Evolutionary conservation across 2,797 vertebrate genomes (phyloP).

Genomic region (Leucoraja ocellata): DNA sequence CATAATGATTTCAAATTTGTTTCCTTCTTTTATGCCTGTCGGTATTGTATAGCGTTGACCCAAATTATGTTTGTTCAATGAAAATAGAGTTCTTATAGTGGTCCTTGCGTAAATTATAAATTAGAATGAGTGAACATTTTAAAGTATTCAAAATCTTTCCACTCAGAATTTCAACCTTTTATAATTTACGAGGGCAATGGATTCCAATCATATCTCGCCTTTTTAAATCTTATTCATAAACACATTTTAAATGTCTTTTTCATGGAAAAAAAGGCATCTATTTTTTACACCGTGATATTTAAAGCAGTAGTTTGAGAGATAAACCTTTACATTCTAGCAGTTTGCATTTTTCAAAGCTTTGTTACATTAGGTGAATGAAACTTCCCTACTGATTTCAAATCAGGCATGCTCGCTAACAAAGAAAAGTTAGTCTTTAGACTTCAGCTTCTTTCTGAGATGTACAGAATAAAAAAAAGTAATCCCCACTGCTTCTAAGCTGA

Average conservation of each 20-base stretch:
- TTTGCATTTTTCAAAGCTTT: constrained; percentile 31
- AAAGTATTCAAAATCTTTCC: not conserved
- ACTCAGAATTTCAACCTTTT: not conserved
- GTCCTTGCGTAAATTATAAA: not conserved
- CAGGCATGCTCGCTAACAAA: constrained; percentile 52
- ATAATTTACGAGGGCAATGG: not conserved
- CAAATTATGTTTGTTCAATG: not conserved
- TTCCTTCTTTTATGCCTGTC: not conserved
- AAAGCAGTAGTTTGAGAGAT: not conserved
- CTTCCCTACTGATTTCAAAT: constrained; percentile 46
- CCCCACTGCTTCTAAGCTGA: constrained; percentile 52
- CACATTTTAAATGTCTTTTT: not conserved
- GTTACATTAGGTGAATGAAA: constrained; percentile 37
- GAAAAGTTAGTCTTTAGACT: constrained; percentile 56
- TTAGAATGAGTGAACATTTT: not conserved
- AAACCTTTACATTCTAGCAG: not conserved
- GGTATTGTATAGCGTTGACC: not conserved
- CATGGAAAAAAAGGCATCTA: not conserved
- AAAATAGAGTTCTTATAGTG: not conserved
- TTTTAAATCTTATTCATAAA: not conserved
- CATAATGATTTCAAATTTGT: not conserved
- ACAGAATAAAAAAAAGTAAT: constrained; percentile 44
- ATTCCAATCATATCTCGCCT: not conserved
- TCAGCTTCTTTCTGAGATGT: constrained; percentile 52
- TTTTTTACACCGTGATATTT: not conserved